Evolutionary conservation across 2,888 invertebrate species (phyloP).

Genomic region (Endomychus coccineus): DNA sequence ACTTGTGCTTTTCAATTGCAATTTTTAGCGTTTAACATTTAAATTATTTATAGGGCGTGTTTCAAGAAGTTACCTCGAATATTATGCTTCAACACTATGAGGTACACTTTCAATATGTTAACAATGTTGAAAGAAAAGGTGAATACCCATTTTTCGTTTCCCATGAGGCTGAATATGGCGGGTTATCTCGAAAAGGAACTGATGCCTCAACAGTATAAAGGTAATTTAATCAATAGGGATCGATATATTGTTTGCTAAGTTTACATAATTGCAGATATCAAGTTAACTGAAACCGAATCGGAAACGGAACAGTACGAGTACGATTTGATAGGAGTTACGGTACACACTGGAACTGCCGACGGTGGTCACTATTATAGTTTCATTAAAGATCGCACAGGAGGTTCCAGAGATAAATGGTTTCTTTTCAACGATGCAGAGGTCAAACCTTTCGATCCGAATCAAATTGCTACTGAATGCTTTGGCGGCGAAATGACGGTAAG

Average conservation of each 20-base stretch:
- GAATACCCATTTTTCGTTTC: constrained; percentile 95
- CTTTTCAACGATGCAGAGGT: constrained; percentile 90
- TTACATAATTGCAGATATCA: too few species aligned
- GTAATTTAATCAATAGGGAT: constrained; percentile 40
- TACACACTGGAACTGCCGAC: constrained; percentile 96
- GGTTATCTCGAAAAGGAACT: constrained; percentile 90
- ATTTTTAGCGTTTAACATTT: too few species aligned
- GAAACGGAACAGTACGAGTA: constrained; percentile 66
- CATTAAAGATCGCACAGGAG: constrained; percentile 75
- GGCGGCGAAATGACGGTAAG: constrained; percentile 93
- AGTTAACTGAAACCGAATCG: constrained; percentile 49
- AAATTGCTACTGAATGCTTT: constrained; percentile 92
- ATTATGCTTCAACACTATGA: constrained; percentile 93
- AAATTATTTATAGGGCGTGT: constrained; percentile 59
- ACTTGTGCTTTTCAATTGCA: constrained; percentile 1
- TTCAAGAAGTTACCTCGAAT: constrained; percentile 91
- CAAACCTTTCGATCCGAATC: constrained; percentile 90
- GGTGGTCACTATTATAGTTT: constrained; percentile 96
- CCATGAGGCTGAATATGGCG: constrained; percentile 86
- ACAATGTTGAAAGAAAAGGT: constrained; percentile 97
- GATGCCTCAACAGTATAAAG: constrained; percentile 82
- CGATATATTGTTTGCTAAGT: too few species aligned
- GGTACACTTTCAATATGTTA: constrained; percentile 95
- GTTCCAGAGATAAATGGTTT: constrained; percentile 81
- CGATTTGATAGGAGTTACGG: constrained; percentile 72